A percentile compares a stretch with the other conserved stretches of the same genome.
phyloP scores from a whole-genome alignment of 92 coral and sea anemone genomes.

The Parazoanthus darwini region DNA sequence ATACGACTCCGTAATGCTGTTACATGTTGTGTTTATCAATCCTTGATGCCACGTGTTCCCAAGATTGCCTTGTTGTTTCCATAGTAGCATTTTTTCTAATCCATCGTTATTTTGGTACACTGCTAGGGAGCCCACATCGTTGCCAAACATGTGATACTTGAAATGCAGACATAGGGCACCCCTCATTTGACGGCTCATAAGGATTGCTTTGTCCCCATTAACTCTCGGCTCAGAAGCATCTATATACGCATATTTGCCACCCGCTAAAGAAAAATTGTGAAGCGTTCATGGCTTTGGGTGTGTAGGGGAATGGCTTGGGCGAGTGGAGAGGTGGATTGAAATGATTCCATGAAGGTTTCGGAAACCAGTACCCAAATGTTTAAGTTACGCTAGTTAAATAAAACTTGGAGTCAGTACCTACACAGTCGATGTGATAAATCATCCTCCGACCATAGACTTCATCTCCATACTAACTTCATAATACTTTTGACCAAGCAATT shows the following conservation, averaged over 20 bases:
- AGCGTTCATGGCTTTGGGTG: no score
- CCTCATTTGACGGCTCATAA: conserved; percentile 60
- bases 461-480: no score
- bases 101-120: conserved; percentile 61
- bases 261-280: not conserved
- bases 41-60: conserved; percentile 87
- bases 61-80: conserved; percentile 79
- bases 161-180: conserved; percentile 81
- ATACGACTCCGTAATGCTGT: conserved; percentile 23
- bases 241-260: conserved; percentile 71
- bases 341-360: no score
- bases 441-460: no score
- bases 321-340: no score
- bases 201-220: conserved; percentile 75
- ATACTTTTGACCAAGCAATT: no score
- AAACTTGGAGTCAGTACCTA: no score
- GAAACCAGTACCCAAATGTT: no score
- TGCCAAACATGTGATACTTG: conserved; percentile 92
- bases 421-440: no score
- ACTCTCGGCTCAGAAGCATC: conserved; percentile 90
- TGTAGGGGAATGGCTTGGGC: no score
- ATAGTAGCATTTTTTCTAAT: conserved; percentile 70
- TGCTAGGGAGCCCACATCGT: conserved; percentile 72
- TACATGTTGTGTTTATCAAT: conserved; percentile 49
- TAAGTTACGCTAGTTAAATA: no score